These are phyloP conservation scores for Diaprepes abbreviatus DNA, from an alignment of 2,888 invertebrate genomes.

Conservation along the genomic window DNA sequence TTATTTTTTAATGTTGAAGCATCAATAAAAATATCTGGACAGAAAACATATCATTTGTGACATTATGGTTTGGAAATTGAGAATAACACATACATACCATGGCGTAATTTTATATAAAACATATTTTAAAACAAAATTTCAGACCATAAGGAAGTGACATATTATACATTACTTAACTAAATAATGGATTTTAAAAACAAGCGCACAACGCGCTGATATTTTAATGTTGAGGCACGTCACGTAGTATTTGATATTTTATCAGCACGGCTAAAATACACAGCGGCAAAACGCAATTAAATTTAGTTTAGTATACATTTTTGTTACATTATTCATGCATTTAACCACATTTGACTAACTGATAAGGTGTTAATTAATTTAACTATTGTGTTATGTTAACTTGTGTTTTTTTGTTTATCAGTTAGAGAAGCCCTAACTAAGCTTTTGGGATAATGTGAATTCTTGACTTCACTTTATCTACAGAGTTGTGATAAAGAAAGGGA, in stretches of 20 bases:
- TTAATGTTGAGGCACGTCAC: constrained; percentile 12
- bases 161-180: neutral
- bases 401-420: too few species aligned
- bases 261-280: neutral
- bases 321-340: constrained; percentile 3
- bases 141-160: neutral
- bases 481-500: too few species aligned
- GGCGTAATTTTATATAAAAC: neutral
- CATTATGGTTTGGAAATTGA: too few species aligned
- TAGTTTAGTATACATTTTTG: constrained; percentile 1
- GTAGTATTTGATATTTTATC: constrained; percentile 12
- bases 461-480: too few species aligned
- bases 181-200: neutral
- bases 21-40: too few species aligned
- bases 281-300: constrained; percentile 6
- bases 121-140: neutral
- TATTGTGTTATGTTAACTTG: too few species aligned
- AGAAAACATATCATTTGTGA: too few species aligned
- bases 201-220: constrained; percentile 2
- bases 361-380: neutral
- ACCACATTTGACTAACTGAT: neutral
- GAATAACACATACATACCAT: constrained; percentile 8
- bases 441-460: too few species aligned
- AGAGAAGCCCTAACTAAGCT: too few species aligned
- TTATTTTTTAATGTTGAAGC: too few species aligned